Percentiles rank a stretch among this genome's conserved stretches.
These are phyloP conservation scores for Eupithecia pulchellata DNA, from an alignment of 2,888 invertebrate genomes.

Conservation along the genomic window DNA sequence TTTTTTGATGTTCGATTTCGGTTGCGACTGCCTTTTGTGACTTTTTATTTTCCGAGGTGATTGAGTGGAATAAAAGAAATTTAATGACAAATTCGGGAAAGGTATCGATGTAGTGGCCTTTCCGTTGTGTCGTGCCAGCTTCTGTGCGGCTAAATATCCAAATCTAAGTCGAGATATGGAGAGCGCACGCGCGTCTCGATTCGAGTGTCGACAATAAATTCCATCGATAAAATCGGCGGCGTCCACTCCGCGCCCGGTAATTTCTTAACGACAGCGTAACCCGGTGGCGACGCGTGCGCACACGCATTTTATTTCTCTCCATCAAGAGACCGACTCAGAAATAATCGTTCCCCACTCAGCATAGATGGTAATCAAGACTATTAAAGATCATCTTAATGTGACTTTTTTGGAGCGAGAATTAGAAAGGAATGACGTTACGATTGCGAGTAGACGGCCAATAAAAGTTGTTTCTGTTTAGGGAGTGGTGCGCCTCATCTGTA, in stretches of 20 bases:
- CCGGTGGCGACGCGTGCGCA: slow-evolving; percentile 83
- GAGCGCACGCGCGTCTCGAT: slow-evolving; percentile 68
- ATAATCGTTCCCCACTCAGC: slow-evolving; percentile 84
- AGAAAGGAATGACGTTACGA: slow-evolving; percentile 58
- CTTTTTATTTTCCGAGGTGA: slow-evolving; percentile 2
- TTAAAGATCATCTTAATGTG: slow-evolving; percentile 81
- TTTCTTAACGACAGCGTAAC: slow-evolving; percentile 85
- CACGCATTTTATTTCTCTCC: slow-evolving; percentile 81
- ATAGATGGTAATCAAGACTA: slow-evolving; percentile 84
- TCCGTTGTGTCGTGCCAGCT: slow-evolving; percentile 7
- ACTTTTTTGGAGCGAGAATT: slow-evolving; percentile 73
- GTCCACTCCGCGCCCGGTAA: slow-evolving; percentile 78
- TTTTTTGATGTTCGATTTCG: slow-evolving; percentile 20
- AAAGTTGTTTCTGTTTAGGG: slow-evolving; percentile 46
- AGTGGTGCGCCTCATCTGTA: slow-evolving; percentile 37
- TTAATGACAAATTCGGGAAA: neutral
- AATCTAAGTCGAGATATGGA: slow-evolving; percentile 53
- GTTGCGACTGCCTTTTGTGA: slow-evolving; percentile 3
- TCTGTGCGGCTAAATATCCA: slow-evolving; percentile 28
- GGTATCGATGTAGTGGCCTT: neutral
- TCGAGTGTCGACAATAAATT: slow-evolving; percentile 82
- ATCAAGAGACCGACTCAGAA: slow-evolving; percentile 78
- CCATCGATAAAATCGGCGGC: slow-evolving; percentile 85
- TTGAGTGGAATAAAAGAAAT: neutral
- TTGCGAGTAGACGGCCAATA: slow-evolving; percentile 51